Percentiles rank a stretch among this genome's conserved stretches.
These are phyloP conservation scores for Sipha maydis DNA, from an alignment of 2,888 invertebrate genomes.

Conservation along the genomic window DNA sequence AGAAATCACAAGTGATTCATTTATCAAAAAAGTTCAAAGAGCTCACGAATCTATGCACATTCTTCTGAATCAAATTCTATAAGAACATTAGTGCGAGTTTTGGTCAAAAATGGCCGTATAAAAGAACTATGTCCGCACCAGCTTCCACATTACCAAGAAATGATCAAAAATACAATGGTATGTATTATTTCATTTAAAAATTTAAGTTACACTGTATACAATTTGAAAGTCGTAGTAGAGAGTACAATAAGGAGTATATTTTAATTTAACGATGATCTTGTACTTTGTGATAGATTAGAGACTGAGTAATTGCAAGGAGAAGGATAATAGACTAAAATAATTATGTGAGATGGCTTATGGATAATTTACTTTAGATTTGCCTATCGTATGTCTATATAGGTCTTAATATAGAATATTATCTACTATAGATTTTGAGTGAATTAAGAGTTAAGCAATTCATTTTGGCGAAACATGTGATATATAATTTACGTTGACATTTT, in stretches of 20 bases:
- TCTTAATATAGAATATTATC: no score
- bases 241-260: no score
- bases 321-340: no score
- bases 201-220: not conserved
- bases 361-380: no score
- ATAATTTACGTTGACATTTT: no score
- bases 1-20: constrained; percentile 86
- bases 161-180: constrained; percentile 72
- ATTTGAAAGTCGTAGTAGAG: no score
- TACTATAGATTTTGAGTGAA: no score
- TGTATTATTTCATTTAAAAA: not conserved
- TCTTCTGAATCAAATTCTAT: constrained; percentile 72
- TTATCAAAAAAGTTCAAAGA: constrained; percentile 85
- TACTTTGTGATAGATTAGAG: not conserved
- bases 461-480: no score
- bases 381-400: no score
- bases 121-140: constrained; percentile 93
- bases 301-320: no score
- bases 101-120: constrained; percentile 94
- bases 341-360: no score
- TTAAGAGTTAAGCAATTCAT: no score
- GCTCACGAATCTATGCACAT: constrained; percentile 88
- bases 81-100: constrained; percentile 88
- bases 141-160: constrained; percentile 82
- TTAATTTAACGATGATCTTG: not conserved